Conservation (phyloP, 1,140 invertebrate genomes). For the Diabrotica undecimpunctata region DNA sequence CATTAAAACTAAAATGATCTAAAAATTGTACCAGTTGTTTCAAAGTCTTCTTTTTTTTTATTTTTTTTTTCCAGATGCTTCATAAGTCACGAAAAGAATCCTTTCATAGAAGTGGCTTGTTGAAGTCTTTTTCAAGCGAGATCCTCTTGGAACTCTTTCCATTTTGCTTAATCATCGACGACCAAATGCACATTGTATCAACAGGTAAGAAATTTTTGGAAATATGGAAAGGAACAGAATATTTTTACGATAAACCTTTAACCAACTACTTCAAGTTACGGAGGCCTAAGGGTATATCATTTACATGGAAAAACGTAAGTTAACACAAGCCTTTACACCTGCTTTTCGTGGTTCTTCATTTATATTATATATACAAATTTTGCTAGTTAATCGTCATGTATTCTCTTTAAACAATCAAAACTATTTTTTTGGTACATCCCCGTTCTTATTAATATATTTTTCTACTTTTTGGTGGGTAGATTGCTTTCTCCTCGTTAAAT, state of each 20-base stretch:
- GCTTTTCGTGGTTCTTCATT: too few relatives aligned
- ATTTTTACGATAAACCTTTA: conserved; percentile 62
- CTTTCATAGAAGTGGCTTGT: conserved; percentile 17
- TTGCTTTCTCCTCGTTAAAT: too few relatives aligned
- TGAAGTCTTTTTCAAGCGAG: conserved; percentile 55
- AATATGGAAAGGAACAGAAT: conserved; percentile 62
- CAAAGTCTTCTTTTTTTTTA: too few relatives aligned
- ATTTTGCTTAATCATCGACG: conserved; percentile 65
- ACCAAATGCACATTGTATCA: conserved; percentile 60
- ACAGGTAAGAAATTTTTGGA: conserved; percentile 69
- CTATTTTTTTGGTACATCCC: too few relatives aligned
- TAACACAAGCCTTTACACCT: background rate
- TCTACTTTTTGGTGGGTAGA: too few relatives aligned
- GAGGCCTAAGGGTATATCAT: conserved; percentile 68
- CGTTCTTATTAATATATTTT: too few relatives aligned
- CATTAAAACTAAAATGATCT: too few relatives aligned
- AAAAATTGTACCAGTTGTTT: too few relatives aligned
- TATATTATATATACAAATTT: too few relatives aligned
- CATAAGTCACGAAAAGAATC: conserved; percentile 29
- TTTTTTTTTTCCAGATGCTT: conserved; percentile 32
- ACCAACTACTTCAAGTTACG: conserved; percentile 66
- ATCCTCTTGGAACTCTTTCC: conserved; percentile 75
- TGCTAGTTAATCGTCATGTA: too few relatives aligned
- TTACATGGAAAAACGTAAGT: conserved; percentile 70
- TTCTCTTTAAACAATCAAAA: too few relatives aligned